Evolutionary conservation across 2,797 vertebrate species (phyloP).

Genomic region (Coracias cyanogaster): DNA sequence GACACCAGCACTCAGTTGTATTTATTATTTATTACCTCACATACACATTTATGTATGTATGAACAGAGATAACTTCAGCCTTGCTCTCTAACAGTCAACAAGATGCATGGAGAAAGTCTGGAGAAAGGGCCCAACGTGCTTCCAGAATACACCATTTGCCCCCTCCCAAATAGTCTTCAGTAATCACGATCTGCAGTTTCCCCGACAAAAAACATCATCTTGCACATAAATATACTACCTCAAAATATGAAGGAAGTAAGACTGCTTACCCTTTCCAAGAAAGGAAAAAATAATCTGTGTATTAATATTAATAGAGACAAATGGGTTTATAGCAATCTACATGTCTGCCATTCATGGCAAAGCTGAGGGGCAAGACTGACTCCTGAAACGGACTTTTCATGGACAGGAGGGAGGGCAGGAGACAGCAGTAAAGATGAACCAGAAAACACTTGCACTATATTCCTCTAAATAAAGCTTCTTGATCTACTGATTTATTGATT

Average conservation of each 20-base stretch:
- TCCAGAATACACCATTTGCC: not conserved
- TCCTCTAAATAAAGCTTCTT: not conserved
- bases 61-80: not conserved
- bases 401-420: not conserved
- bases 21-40: not conserved
- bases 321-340: not conserved
- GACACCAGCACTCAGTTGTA: not conserved
- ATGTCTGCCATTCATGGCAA: not conserved
- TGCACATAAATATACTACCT: not conserved
- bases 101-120: not conserved
- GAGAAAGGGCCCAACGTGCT: not conserved
- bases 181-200: not conserved
- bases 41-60: not conserved
- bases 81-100: not conserved
- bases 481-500: not conserved
- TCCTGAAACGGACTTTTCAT: not conserved
- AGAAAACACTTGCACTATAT: not conserved
- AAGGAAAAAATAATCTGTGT: not conserved
- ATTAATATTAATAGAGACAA: constrained; percentile 20
- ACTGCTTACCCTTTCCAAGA: not conserved
- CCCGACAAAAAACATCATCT: not conserved
- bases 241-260: not conserved
- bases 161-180: not conserved
- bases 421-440: not conserved
- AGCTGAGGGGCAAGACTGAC: not conserved